phyloP scores from a whole-genome alignment of 2,888 invertebrate genomes.

The Parasteatoda lunata region DNA sequence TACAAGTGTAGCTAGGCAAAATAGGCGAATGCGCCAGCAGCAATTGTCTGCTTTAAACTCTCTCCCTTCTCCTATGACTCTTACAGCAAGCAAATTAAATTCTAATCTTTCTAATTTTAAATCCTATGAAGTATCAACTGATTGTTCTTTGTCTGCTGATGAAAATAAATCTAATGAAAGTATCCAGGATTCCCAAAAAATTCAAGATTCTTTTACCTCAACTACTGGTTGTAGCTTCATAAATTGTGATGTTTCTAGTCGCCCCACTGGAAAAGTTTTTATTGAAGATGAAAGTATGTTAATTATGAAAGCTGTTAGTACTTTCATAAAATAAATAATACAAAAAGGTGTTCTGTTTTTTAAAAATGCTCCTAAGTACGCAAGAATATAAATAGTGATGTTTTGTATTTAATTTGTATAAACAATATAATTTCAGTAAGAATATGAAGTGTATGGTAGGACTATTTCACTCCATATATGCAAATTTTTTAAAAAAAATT shows the following conservation, averaged over 20 bases:
- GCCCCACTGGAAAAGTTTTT: constrained; percentile 44
- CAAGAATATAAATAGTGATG: too few relatives aligned
- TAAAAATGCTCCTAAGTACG: too few relatives aligned
- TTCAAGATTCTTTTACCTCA: constrained; percentile 8
- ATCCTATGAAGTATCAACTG: constrained; percentile 18
- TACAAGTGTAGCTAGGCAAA: constrained; percentile 50
- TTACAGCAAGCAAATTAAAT: constrained; percentile 1
- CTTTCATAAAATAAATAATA: too few relatives aligned
- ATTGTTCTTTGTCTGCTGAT: neutral
- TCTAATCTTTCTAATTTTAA: neutral
- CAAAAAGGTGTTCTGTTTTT: too few relatives aligned
- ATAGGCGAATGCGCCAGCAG: constrained; percentile 37
- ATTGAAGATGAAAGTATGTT: constrained; percentile 56
- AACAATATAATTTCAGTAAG: too few relatives aligned
- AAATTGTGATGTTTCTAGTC: constrained; percentile 48
- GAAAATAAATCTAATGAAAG: neutral
- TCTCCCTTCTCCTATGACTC: neutral
- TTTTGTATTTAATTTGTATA: too few relatives aligned
- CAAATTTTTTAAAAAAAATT: too few relatives aligned
- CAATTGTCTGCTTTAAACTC: constrained; percentile 19
- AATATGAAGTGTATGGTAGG: too few relatives aligned
- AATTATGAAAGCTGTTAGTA: too few relatives aligned
- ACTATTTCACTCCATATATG: too few relatives aligned
- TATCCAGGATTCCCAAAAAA: neutral
- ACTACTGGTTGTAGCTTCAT: constrained; percentile 39